Evolutionary conservation across 2,797 vertebrate genomes (phyloP).

Genomic region (Capromys pilorides): DNA sequence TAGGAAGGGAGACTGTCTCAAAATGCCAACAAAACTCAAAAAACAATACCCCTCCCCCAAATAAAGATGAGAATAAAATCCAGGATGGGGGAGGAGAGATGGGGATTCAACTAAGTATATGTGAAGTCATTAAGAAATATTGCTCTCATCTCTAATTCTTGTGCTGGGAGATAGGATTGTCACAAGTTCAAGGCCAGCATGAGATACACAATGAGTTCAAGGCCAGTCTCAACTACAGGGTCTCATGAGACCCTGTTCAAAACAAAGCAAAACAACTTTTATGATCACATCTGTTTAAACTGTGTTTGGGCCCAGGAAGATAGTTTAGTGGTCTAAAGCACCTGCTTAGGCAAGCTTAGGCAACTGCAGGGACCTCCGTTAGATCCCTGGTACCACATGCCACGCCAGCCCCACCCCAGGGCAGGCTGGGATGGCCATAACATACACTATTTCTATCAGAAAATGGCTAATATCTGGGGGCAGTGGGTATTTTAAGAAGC

Average conservation of each 20-base stretch:
- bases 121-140: background rate
- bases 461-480: background rate
- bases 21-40: background rate
- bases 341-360: no score
- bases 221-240: background rate
- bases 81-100: background rate
- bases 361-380: no score
- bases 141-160: background rate
- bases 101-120: background rate
- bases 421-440: no score
- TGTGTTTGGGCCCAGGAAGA: background rate
- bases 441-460: background rate
- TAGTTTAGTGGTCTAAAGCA: no score
- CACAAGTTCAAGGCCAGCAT: no score
- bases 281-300: background rate
- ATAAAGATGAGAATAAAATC: constrained; percentile 20
- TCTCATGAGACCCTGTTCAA: background rate
- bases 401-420: no score
- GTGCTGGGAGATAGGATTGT: background rate
- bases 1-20: background rate
- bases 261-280: background rate
- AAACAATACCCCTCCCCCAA: no score
- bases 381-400: no score
- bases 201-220: no score
- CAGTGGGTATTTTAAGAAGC: background rate